phyloP scores from a whole-genome alignment of 2,797 vertebrate genomes.

The Phoeniculus purpureus region DNA sequence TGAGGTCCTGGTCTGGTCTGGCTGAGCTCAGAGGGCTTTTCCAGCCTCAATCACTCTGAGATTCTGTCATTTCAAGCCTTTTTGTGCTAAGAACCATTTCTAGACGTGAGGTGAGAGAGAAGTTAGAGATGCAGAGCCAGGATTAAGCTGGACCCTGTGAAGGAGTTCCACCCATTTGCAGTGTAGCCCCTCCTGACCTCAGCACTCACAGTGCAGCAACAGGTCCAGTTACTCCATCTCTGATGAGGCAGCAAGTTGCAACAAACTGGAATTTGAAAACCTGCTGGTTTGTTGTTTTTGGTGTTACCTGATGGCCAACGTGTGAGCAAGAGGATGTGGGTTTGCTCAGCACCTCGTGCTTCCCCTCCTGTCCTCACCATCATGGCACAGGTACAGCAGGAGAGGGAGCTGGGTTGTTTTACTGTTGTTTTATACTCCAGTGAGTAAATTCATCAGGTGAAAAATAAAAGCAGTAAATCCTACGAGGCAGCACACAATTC shows the following conservation, averaged over 20 bases:
- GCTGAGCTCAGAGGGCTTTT: no score
- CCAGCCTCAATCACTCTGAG: no score
- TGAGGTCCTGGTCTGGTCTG: no score
- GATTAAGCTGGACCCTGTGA: background rate
- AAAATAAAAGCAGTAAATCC: background rate
- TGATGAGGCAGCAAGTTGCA: background rate
- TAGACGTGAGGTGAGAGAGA: background rate
- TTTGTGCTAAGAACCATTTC: background rate
- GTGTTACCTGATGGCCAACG: background rate
- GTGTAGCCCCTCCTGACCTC: background rate
- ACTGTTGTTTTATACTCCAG: background rate
- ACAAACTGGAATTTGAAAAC: background rate
- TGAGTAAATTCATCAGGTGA: background rate
- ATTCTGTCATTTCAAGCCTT: background rate
- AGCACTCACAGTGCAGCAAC: fast-evolving
- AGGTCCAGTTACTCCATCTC: background rate
- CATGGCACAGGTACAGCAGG: background rate
- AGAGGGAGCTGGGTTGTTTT: background rate
- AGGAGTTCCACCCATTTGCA: background rate
- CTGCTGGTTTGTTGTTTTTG: background rate
- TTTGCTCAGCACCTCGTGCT: background rate
- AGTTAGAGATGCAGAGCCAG: background rate
- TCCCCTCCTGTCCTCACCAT: background rate
- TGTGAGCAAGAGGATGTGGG: fast-evolving
- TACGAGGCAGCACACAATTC: background rate